Percentiles rank a stretch among this genome's conserved stretches.
Conservation (phyloP, 2,888 invertebrate species). For the Stramonita haemastoma region DNA sequence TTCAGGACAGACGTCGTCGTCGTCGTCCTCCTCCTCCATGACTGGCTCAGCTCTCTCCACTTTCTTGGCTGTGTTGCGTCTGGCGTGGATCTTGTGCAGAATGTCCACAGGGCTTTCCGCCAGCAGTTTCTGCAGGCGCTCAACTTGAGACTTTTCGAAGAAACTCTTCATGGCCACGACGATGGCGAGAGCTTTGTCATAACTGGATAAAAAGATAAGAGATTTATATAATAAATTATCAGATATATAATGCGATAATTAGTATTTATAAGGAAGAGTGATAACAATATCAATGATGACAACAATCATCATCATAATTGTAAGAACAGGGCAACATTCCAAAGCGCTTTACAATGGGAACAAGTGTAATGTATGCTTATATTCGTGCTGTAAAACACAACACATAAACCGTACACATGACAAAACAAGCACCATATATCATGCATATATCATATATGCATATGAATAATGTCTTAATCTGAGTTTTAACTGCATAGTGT, state of each 20-base stretch:
- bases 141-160: background rate
- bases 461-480: no score
- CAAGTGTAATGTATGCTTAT: background rate
- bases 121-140: background rate
- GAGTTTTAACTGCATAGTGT: no score
- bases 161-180: background rate
- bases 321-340: no score
- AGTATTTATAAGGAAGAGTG: no score
- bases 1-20: background rate
- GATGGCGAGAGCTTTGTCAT: background rate
- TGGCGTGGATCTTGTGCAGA: background rate
- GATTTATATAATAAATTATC: background rate
- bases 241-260: no score
- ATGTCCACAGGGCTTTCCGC: background rate
- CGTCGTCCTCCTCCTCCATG: background rate
- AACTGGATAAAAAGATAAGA: background rate
- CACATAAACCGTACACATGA: no score
- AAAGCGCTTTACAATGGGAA: no score
- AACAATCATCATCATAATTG: background rate
- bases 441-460: no score
- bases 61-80: background rate
- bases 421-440: no score
- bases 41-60: background rate
- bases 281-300: background rate
- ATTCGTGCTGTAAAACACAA: background rate